Base-by-base conservation (phyloP, 2,113 vertebrate genomes). In the Seriola quinqueradiata region DNA sequence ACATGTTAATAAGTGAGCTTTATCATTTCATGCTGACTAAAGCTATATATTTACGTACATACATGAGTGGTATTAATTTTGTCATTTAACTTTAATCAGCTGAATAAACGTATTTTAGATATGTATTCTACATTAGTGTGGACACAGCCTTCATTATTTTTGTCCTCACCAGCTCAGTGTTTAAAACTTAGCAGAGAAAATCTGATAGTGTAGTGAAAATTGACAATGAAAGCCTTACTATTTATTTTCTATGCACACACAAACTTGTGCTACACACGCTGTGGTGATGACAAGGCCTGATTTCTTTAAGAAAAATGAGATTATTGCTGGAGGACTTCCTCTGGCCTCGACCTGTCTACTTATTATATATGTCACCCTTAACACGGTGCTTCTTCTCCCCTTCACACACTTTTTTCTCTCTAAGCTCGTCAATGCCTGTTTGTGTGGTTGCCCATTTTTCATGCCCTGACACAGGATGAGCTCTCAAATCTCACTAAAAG, bases 381-480 rank as follows among this genome's bases (percentile, higher is more conserved):
- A 72, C 54, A 57, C 14, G 21, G 42, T 28, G 78, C 86, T 79
- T 59, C 93, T 87, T 89, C 93, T 89, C 55, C 79, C 79, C 70
- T 66, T 81, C 79, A 32, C 65, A 58, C 57, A n/a, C 77, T 79
- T 57, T 21, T 46, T 46, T 21, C 48, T 42, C 54, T 48, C 68
- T 50, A 70, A 0, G 79, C n/a, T 0, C 13, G 59, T 95, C 94
- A 95, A 96, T 93, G 92, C 79, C 90, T 90, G 90, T 95, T 95
- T 96, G 94, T 96, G 93, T 78, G 42, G 67, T 76, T 91, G 93
- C 82, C 90, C 93, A 91, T 90, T 92, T 93, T 92, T 90, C 94
- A 90, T 92, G 88, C 92, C 83, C 88, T 57, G 85, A 94, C 93
- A 82, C 25, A 90, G 91, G 91, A 87, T 85, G 73, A 95, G 87